Percentiles rank a stretch among this genome's conserved stretches.
phyloP scores from a whole-genome alignment of 2,888 invertebrate species.

The Spatulosminthurus flaviceps region DNA sequence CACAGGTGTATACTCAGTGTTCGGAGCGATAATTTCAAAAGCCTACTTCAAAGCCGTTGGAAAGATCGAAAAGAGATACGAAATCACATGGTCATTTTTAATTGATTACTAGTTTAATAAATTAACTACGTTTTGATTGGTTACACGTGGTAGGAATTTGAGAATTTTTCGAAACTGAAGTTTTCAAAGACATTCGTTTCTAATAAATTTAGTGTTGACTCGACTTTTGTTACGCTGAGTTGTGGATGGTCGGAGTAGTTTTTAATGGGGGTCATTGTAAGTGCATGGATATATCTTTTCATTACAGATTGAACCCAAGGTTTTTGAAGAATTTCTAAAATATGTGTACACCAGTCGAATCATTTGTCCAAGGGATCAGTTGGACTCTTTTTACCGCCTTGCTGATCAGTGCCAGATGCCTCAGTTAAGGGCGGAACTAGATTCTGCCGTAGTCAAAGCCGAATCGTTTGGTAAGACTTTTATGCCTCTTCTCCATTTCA shows the following conservation, averaged over 20 bases:
- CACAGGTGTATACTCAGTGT: slow-evolving; percentile 68
- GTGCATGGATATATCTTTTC: too few relatives aligned
- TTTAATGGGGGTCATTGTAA: too few relatives aligned
- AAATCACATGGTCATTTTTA: slow-evolving; percentile 63
- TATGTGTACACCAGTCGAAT: slow-evolving; percentile 68
- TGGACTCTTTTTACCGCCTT: slow-evolving; percentile 66
- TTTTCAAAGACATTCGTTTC: too few relatives aligned
- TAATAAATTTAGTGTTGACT: too few relatives aligned
- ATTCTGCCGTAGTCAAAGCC: slow-evolving; percentile 65
- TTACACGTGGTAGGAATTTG: too few relatives aligned
- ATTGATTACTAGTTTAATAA: background rate
- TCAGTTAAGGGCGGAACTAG: slow-evolving; percentile 65
- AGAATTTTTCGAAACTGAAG: too few relatives aligned
- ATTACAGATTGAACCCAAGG: slow-evolving; percentile 66
- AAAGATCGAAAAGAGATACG: slow-evolving; percentile 65
- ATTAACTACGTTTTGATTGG: too few relatives aligned
- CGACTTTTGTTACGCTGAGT: too few relatives aligned
- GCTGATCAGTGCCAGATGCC: slow-evolving; percentile 67
- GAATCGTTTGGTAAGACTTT: slow-evolving; percentile 65
- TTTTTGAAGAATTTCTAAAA: slow-evolving; percentile 67
- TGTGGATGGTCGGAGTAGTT: too few relatives aligned
- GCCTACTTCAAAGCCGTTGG: slow-evolving; percentile 67
- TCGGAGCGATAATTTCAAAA: slow-evolving; percentile 67
- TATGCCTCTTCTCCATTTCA: too few relatives aligned
- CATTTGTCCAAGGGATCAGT: slow-evolving; percentile 66